Conservation (phyloP, 2,113 vertebrate species). For the Serinus canaria region DNA sequence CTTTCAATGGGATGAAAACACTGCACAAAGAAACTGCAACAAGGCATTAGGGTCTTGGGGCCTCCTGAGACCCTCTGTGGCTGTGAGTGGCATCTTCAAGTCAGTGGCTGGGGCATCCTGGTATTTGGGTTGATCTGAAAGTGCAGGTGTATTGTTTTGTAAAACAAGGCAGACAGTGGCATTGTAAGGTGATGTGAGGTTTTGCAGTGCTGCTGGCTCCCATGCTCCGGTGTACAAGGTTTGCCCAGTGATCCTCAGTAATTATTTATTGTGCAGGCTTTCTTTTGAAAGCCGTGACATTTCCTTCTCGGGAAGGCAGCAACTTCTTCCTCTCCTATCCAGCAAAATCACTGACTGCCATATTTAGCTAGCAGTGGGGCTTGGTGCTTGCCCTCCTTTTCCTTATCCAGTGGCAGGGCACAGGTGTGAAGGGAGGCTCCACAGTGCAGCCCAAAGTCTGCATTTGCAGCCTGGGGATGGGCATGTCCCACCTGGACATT, state of each 20-base stretch:
- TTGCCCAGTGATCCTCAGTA: background rate
- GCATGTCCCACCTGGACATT: background rate
- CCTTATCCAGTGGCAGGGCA: rapidly evolving
- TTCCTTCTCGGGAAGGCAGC: background rate
- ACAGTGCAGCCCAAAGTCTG: background rate
- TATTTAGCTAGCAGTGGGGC: background rate
- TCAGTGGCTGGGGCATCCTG: background rate
- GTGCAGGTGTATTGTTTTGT: background rate
- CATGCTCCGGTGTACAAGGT: background rate
- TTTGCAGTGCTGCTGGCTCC: background rate
- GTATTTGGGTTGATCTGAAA: background rate
- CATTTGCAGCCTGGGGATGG: background rate
- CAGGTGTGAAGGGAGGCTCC: rapidly evolving
- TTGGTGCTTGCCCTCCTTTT: background rate
- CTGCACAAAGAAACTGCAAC: background rate
- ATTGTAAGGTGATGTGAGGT: background rate
- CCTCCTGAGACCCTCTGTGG: background rate
- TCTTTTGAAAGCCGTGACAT: background rate
- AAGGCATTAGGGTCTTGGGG: background rate
- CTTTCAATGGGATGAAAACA: background rate
- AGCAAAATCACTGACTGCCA: background rate
- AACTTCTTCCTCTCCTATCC: background rate
- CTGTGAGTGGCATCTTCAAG: background rate
- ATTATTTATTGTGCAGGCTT: background rate
- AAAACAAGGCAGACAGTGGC: background rate